Percentiles rank a stretch among this genome's conserved stretches.
These are phyloP conservation scores for Brachionus sp. DNA, from an alignment of 1,140 invertebrate species.

Conservation along the genomic window DNA sequence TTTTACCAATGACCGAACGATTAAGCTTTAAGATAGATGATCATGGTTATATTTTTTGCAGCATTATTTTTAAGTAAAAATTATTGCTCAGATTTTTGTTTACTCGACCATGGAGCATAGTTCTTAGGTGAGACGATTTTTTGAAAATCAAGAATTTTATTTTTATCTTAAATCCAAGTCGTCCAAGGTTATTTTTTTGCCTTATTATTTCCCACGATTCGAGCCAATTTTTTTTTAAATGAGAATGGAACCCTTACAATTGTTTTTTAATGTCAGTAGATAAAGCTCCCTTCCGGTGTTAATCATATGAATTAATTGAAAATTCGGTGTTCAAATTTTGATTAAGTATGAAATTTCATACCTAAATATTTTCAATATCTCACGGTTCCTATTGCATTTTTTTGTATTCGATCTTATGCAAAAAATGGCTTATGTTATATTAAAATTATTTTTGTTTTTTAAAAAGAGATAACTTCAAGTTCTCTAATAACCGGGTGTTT, in stretches of 20 bases:
- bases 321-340: not conserved
- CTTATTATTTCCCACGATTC: not conserved
- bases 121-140: not conserved
- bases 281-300: not conserved
- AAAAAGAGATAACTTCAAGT: conserved; percentile 3
- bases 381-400: not conserved
- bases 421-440: not conserved
- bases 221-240: not conserved
- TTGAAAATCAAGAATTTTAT: not conserved
- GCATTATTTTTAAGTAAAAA: conserved; percentile 5
- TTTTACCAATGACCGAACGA: not conserved
- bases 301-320: not conserved
- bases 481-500: not conserved
- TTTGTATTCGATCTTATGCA: not conserved
- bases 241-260: not conserved
- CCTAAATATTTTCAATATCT: not conserved
- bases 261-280: not conserved
- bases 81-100: not conserved
- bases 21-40: not conserved
- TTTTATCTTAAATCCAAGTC: not conserved
- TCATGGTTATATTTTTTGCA: not conserved
- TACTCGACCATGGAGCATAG: not conserved
- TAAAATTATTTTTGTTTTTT: not conserved
- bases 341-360: not conserved
- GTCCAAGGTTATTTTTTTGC: not conserved